These are phyloP conservation scores for Psittacula derbiana DNA, from an alignment of 2,797 vertebrate genomes.

Conservation along the genomic window DNA sequence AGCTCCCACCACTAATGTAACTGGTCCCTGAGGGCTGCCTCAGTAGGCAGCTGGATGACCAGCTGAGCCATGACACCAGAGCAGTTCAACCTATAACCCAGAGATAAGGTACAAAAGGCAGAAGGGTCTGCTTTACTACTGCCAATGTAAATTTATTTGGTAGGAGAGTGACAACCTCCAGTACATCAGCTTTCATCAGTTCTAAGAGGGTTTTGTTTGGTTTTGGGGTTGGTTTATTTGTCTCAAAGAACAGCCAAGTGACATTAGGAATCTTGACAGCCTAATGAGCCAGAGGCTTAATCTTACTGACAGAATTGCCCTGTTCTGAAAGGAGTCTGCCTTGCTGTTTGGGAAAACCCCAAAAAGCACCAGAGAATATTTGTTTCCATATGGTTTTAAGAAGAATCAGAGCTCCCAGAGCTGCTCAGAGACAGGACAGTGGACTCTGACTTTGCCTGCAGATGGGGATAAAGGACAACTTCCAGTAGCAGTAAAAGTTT, in stretches of 20 bases:
- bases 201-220: background rate
- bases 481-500: background rate
- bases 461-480: background rate
- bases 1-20: background rate
- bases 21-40: background rate
- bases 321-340: background rate
- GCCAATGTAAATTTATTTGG: background rate
- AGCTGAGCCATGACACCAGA: background rate
- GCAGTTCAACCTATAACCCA: background rate
- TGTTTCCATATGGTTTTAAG: conserved; percentile 15
- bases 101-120: background rate
- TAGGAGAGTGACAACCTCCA: background rate
- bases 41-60: background rate
- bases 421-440: background rate
- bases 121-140: background rate
- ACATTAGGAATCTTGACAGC: conserved; percentile 18
- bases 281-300: background rate
- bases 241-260: conserved; percentile 6
- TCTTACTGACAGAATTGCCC: background rate
- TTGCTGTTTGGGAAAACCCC: background rate
- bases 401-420: background rate
- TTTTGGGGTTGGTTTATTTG: background rate
- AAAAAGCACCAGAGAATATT: conserved; percentile 2
- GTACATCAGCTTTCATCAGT: background rate
- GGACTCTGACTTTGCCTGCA: background rate